phyloP scores from a whole-genome alignment of 2,888 invertebrate genomes.

The Unio pictorum region DNA sequence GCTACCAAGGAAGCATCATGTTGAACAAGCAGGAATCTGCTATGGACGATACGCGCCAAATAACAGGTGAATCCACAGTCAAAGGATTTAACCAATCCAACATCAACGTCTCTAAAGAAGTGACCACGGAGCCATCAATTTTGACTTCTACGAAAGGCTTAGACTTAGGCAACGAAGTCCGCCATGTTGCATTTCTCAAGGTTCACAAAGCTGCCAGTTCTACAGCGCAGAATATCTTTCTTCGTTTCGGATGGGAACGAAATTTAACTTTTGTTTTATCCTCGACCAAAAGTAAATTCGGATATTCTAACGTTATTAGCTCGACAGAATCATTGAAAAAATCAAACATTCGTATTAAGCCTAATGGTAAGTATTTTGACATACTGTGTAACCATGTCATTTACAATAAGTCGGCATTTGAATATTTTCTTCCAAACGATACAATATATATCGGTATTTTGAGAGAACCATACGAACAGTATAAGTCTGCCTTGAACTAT shows the following conservation, averaged over 20 bases:
- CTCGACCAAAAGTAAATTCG: constrained; percentile 22
- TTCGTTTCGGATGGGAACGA: constrained; percentile 31
- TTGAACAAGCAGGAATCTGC: too few species aligned
- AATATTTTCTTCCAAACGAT: constrained; percentile 30
- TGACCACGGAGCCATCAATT: too few species aligned
- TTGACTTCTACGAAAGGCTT: too few species aligned
- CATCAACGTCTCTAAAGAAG: too few species aligned
- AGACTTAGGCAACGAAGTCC: constrained; percentile 10
- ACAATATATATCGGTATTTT: constrained; percentile 38
- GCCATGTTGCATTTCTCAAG: constrained; percentile 41
- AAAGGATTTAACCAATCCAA: too few species aligned
- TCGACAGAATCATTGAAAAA: constrained; percentile 14
- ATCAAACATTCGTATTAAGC: constrained; percentile 21
- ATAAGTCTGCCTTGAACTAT: constrained; percentile 34
- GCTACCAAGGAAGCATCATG: too few species aligned
- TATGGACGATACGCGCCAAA: too few species aligned
- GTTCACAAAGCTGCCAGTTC: constrained; percentile 43
- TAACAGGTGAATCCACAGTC: too few species aligned
- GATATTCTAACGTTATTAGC: constrained; percentile 38
- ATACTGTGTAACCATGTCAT: constrained; percentile 41
- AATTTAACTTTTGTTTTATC: constrained; percentile 37
- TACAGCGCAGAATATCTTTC: constrained; percentile 7
- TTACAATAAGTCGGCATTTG: constrained; percentile 25
- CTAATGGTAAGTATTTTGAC: constrained; percentile 23
- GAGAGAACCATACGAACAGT: constrained; percentile 39